Evolutionary conservation across 2,797 vertebrate species (phyloP).

Genomic region (Dromococcyx pavoninus): DNA sequence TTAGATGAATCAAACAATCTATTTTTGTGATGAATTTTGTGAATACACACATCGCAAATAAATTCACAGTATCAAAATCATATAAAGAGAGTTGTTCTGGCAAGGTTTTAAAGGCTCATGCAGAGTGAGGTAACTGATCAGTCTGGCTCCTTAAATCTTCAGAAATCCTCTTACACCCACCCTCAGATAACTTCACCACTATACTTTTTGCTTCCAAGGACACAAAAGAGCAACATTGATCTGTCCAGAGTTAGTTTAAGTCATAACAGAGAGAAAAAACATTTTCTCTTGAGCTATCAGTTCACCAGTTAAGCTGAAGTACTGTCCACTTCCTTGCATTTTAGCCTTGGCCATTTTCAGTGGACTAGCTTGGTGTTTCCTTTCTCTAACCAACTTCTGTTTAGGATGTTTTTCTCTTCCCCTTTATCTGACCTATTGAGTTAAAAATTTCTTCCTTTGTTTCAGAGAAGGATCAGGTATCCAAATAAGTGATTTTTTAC

Average conservation of each 20-base stretch:
- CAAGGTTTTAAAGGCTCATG: neutral
- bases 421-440: neutral
- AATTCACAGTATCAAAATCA: neutral
- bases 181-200: neutral
- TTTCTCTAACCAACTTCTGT: neutral
- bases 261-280: neutral
- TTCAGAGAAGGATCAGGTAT: neutral
- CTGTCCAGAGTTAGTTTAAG: neutral
- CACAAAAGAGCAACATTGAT: neutral
- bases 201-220: neutral
- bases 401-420: neutral
- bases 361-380: neutral
- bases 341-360: neutral
- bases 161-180: neutral
- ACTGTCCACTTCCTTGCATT: neutral
- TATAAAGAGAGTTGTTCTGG: neutral
- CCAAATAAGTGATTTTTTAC: neutral
- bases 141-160: neutral
- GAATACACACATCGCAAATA: accelerated
- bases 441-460: neutral
- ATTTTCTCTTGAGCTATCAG: neutral
- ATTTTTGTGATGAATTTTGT: too few species aligned
- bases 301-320: neutral
- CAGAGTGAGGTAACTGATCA: neutral
- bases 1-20: neutral